Percentiles rank a stretch among this genome's conserved stretches.
These are phyloP conservation scores for Octopus sinensis DNA, from an alignment of 1,140 invertebrate genomes.

Conservation along the genomic window DNA sequence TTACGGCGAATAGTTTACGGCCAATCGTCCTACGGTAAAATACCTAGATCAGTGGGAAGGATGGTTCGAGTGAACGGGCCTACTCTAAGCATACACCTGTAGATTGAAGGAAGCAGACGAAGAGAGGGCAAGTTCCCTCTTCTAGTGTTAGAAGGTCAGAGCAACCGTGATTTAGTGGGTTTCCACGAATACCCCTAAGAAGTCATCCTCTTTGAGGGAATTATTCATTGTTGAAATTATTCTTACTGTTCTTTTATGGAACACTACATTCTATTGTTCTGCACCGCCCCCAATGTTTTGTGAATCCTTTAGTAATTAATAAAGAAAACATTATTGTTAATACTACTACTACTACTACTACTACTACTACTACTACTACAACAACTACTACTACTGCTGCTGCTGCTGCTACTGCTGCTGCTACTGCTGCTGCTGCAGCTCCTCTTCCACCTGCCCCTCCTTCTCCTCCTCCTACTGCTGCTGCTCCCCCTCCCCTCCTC, in stretches of 20 bases:
- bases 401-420: conserved; percentile 14
- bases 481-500: conserved; percentile 8
- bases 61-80: too few relatives aligned
- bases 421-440: conserved; percentile 14
- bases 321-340: not conserved
- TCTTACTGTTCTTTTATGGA: too few relatives aligned
- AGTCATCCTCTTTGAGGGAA: not conserved
- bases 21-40: too few relatives aligned
- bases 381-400: conserved; percentile 16
- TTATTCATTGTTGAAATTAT: too few relatives aligned
- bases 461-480: conserved; percentile 15
- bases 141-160: too few relatives aligned
- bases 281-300: not conserved
- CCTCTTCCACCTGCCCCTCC: conserved; percentile 13
- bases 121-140: too few relatives aligned
- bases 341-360: conserved; percentile 12
- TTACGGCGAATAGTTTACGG: too few relatives aligned
- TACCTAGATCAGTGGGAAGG: too few relatives aligned
- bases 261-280: not conserved
- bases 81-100: too few relatives aligned
- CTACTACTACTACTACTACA: conserved; percentile 17
- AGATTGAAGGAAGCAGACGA: too few relatives aligned
- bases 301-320: not conserved
- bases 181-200: not conserved
- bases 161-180: not conserved